Percentiles rank a stretch among this genome's conserved stretches.
These are phyloP conservation scores for Clinocottus analis DNA, from an alignment of 2,113 vertebrate species.

Conservation along the genomic window DNA sequence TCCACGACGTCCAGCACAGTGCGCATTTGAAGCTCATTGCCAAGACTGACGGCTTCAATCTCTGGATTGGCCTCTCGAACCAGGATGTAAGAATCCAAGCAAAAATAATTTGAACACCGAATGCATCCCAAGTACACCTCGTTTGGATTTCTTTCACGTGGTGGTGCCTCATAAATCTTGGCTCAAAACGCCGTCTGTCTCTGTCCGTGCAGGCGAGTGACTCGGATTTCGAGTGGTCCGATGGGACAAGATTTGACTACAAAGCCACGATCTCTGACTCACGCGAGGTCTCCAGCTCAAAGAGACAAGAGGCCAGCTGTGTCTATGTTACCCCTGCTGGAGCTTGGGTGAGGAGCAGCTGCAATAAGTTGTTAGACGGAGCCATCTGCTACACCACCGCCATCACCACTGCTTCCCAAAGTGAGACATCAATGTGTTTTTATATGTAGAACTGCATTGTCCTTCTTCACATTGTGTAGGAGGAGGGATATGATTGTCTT, in stretches of 20 bases:
- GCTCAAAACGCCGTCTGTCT: not conserved
- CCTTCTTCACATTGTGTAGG: not conserved
- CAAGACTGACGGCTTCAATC: slow-evolving; percentile 89
- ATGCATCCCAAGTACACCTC: not conserved
- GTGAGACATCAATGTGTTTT: slow-evolving; percentile 55
- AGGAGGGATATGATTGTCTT: too few relatives aligned
- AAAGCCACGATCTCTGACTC: slow-evolving; percentile 69
- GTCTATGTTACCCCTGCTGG: slow-evolving; percentile 86
- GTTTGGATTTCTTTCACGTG: not conserved
- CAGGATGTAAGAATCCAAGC: slow-evolving; percentile 86
- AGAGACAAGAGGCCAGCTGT: slow-evolving; percentile 80
- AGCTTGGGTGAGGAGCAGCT: slow-evolving; percentile 85
- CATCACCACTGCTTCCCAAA: slow-evolving; percentile 58
- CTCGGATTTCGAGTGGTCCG: slow-evolving; percentile 92
- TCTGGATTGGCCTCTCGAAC: slow-evolving; percentile 94
- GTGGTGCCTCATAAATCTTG: not conserved
- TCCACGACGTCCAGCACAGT: slow-evolving; percentile 83
- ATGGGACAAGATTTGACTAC: slow-evolving; percentile 87
- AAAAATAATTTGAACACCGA: not conserved
- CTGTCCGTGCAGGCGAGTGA: slow-evolving; percentile 78
- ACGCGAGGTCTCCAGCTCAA: slow-evolving; percentile 31
- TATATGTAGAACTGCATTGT: not conserved
- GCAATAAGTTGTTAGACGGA: slow-evolving; percentile 83
- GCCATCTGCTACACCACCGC: slow-evolving; percentile 90
- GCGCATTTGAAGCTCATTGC: slow-evolving; percentile 84